Base-by-base conservation (phyloP, 1,140 invertebrate species). In the Micrasema longulum region DNA sequence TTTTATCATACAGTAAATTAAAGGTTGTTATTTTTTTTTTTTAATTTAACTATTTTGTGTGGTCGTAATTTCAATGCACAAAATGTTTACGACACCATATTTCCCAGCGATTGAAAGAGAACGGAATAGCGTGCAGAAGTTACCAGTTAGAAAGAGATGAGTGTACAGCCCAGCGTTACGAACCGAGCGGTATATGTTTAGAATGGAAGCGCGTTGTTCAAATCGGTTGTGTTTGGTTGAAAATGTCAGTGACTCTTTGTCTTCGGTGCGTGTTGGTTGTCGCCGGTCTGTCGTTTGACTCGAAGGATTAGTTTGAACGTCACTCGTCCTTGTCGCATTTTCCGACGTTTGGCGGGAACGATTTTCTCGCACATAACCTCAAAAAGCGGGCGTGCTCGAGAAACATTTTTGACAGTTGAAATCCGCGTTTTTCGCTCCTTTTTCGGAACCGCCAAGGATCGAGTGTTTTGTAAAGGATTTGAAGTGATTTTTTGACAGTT, bases 211-310 rank as follows among this genome's bases (percentile, higher is more conserved):
- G 65, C 65, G 50, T 50, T 55, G 20, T 68, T 68, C 48, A 68
- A 68, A 36, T 50, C 35, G 63, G 52, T 55, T 55, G 12, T 48
- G 67, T 60, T 69, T 60, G 31, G 55, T 22, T 48, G 35, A 47
- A 57, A 67, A 68, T 69, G 74, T 75, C 74, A 75, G 74, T 75
- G 74, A 75, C 74, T 75, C 45, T 73, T 41, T 7, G 74, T 65
- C 66, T 53, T 67, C 35, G 36, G 67, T 7, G 66, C 62, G 66
- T 35, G 60, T 2, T 38, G 70, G 60, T 66, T 18, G 74, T 63
- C 31, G 36, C 69, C 36, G 31, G 48, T 41, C 0, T 67, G 11
- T 14, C 16, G 53, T 60, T 63, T 18, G 38, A 26, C 35, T 22
- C 11, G 52, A 55, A 68, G 31, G 52, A 26, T 22, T 31, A 18